Percentiles rank a stretch among this genome's conserved stretches.
phyloP scores from a whole-genome alignment of 2,797 vertebrate species.

The Enteromius argenteus region DNA sequence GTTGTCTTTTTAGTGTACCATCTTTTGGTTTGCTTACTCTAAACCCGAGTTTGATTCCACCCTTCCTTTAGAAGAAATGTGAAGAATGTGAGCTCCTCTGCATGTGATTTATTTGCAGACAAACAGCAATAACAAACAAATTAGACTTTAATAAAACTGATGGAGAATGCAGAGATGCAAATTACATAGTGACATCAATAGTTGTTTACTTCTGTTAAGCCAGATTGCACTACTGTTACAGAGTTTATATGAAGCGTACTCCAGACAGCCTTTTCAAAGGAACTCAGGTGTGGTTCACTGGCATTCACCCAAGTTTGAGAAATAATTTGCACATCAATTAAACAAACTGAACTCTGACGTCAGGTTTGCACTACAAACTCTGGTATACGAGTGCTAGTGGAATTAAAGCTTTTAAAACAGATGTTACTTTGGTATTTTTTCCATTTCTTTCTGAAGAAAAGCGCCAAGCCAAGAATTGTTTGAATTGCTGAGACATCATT shows the following conservation, averaged over 20 bases:
- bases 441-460: neutral
- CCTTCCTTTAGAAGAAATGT: neutral
- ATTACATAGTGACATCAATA: neutral
- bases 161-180: neutral
- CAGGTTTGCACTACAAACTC: neutral
- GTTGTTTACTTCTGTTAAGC: neutral
- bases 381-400: neutral
- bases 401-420: neutral
- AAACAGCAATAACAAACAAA: neutral
- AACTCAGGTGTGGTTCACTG: neutral
- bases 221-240: neutral
- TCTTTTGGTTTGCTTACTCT: neutral
- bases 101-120: neutral
- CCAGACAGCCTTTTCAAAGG: neutral
- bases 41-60: neutral
- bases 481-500: constrained; percentile 21
- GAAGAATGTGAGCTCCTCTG: neutral
- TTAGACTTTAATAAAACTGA: neutral
- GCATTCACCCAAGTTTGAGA: neutral
- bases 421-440: constrained; percentile 23
- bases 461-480: neutral
- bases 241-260: neutral
- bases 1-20: neutral
- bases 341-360: constrained; percentile 7
- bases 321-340: constrained; percentile 2